Conservation (phyloP, 2,113 vertebrate species). For the Microcebus jonahi region DNA sequence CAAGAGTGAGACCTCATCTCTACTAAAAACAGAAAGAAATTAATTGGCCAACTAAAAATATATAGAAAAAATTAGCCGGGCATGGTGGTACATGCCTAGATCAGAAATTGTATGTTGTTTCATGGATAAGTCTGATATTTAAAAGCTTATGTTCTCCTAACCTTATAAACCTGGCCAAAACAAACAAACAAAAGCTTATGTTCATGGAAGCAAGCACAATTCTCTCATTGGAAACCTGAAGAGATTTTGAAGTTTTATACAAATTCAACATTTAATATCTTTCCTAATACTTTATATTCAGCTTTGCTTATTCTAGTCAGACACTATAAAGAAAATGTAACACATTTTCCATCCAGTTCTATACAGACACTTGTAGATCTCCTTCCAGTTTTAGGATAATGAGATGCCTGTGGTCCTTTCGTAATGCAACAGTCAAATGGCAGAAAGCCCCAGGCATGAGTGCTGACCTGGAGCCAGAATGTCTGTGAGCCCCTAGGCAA, state of each 20-base stretch:
- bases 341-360: not conserved
- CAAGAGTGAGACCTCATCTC: no score
- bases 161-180: no score
- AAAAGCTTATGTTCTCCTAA: constrained; percentile 3
- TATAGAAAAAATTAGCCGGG: no score
- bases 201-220: not conserved
- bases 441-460: not conserved
- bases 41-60: no score
- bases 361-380: not conserved
- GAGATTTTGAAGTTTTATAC: constrained; percentile 16
- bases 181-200: constrained; percentile 6
- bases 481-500: not conserved
- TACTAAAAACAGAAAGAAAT: no score
- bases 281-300: not conserved
- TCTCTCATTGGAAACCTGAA: constrained; percentile 11
- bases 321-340: not conserved
- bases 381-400: not conserved
- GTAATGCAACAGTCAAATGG: not conserved
- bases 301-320: not conserved
- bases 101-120: constrained; percentile 32
- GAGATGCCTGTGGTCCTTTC: not conserved
- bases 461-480: not conserved
- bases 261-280: not conserved
- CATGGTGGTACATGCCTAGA: not conserved
- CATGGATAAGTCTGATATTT: not conserved